Evolutionary conservation across 1,140 invertebrate species (phyloP).

Genomic region (Cydia strobilella): DNA sequence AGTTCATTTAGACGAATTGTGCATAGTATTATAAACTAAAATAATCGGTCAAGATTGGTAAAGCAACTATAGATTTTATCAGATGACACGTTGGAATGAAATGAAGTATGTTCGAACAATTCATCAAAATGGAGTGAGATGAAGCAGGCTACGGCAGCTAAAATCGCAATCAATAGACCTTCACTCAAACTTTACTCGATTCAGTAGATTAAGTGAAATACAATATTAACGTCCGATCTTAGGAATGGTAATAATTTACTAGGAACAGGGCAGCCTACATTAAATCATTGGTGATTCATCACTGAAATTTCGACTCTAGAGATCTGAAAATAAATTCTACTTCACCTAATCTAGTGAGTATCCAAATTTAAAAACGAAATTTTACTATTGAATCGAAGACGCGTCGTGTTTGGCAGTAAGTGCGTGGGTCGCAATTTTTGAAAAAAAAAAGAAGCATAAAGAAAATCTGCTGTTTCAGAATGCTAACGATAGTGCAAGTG

Average conservation of each 20-base stretch:
- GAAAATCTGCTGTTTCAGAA: slow-evolving; percentile 43
- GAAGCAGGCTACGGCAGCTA: slow-evolving; percentile 51
- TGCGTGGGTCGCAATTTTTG: slow-evolving; percentile 57
- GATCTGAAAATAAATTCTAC: slow-evolving; percentile 51
- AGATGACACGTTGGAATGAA: slow-evolving; percentile 21
- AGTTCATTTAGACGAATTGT: slow-evolving; percentile 48
- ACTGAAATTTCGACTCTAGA: slow-evolving; percentile 75
- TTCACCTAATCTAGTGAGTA: slow-evolving; percentile 73
- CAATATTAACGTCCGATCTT: slow-evolving; percentile 54
- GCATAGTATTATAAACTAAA: slow-evolving; percentile 34
- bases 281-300: slow-evolving; percentile 77
- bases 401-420: slow-evolving; percentile 55
- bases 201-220: slow-evolving; percentile 74
- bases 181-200: slow-evolving; percentile 36
- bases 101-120: slow-evolving; percentile 36
- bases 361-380: slow-evolving; percentile 42
- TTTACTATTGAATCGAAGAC: slow-evolving; percentile 66
- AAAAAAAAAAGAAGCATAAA: slow-evolving; percentile 48
- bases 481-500: slow-evolving; percentile 38
- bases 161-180: slow-evolving; percentile 52
- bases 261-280: slow-evolving; percentile 75
- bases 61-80: slow-evolving; percentile 2
- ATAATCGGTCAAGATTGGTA: slow-evolving; percentile 1
- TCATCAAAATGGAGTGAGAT: slow-evolving; percentile 60
- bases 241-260: slow-evolving; percentile 70